Percentiles rank a stretch among this genome's conserved stretches.
These are phyloP conservation scores for Drosophila vallismaia DNA, from an alignment of 2,888 invertebrate genomes.

Conservation along the genomic window DNA sequence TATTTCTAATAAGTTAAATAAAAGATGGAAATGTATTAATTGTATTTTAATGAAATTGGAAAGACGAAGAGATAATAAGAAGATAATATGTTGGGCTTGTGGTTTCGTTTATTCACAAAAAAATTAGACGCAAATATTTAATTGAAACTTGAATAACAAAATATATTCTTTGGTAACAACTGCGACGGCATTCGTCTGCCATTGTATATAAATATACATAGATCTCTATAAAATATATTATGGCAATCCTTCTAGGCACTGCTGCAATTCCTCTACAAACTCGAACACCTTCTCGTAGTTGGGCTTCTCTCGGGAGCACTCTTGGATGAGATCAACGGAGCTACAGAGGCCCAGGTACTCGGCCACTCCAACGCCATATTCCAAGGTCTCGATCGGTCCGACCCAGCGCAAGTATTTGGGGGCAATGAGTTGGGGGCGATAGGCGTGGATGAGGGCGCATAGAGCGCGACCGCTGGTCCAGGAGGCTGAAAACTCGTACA, in stretches of 20 bases:
- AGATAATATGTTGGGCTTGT: too few species aligned
- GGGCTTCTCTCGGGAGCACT: conserved; percentile 23
- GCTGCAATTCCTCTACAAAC: conserved; percentile 35
- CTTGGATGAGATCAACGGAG: conserved; percentile 17
- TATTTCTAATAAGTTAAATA: neutral
- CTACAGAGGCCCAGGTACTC: conserved; percentile 38
- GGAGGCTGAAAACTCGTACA: conserved; percentile 57
- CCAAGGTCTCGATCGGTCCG: conserved; percentile 27
- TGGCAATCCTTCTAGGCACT: conserved; percentile 2
- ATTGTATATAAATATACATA: neutral
- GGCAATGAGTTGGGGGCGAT: conserved; percentile 44
- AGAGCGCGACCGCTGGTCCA: conserved; percentile 61
- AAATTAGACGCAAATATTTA: neutral
- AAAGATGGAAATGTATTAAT: neutral
- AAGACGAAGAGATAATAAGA: too few species aligned
- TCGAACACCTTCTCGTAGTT: conserved; percentile 28
- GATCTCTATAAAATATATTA: neutral
- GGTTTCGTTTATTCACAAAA: too few species aligned
- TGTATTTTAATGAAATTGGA: too few species aligned
- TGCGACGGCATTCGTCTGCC: neutral
- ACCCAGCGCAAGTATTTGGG: neutral
- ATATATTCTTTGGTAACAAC: neutral
- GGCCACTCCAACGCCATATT: conserved; percentile 19
- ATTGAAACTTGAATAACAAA: neutral
- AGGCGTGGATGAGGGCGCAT: conserved; percentile 58